Evolutionary conservation across 2,888 invertebrate species (phyloP).

Genomic region (Unio delphinus): DNA sequence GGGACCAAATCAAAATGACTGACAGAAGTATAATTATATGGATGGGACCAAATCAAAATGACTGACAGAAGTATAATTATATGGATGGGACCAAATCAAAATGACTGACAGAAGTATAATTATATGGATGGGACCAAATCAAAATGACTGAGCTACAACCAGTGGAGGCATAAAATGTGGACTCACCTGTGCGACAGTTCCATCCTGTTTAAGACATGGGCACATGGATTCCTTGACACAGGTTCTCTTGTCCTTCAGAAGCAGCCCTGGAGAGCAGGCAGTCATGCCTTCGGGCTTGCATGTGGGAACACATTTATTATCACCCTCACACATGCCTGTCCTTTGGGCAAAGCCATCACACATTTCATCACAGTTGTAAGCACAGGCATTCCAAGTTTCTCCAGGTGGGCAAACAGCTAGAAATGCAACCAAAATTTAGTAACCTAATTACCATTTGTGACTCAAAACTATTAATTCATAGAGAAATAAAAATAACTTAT

Average conservation of each 20-base stretch:
- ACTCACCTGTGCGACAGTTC: constrained; percentile 78
- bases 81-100: too few relatives aligned
- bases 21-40: too few relatives aligned
- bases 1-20: too few relatives aligned
- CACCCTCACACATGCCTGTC: constrained; percentile 38
- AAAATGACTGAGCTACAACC: too few relatives aligned
- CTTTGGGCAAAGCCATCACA: constrained; percentile 36
- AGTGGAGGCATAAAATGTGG: too few relatives aligned
- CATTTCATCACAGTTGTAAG: constrained; percentile 43
- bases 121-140: too few relatives aligned
- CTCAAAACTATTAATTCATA: too few relatives aligned
- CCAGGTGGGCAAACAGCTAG: constrained; percentile 63
- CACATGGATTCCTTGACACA: constrained; percentile 85
- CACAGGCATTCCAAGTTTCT: constrained; percentile 73
- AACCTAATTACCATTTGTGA: too few relatives aligned
- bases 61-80: too few relatives aligned
- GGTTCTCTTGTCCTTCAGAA: constrained; percentile 82
- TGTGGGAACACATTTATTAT: constrained; percentile 66
- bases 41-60: too few relatives aligned
- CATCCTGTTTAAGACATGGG: constrained; percentile 80
- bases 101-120: too few relatives aligned
- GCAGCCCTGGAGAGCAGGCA: constrained; percentile 47
- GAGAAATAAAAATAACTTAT: too few relatives aligned
- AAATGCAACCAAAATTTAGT: background rate
- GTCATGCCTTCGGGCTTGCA: constrained; percentile 34